These are phyloP conservation scores for Agrotis exclamationis DNA, from an alignment of 2,888 invertebrate species.

Conservation along the genomic window DNA sequence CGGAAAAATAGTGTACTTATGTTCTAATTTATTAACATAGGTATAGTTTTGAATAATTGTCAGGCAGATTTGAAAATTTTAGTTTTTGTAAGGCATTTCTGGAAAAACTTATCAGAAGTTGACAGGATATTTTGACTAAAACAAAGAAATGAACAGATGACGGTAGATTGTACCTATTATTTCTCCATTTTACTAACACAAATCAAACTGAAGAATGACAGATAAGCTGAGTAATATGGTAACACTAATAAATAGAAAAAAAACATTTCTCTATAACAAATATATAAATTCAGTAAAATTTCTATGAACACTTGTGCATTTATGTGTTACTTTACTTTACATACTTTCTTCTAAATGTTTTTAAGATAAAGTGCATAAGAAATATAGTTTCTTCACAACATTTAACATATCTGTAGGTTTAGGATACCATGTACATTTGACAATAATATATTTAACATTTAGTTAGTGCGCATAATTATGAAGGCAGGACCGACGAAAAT, in stretches of 20 bases:
- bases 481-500: slow-evolving; percentile 65
- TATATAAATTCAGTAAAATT: neutral
- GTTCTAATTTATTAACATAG: slow-evolving; percentile 13
- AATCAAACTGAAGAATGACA: slow-evolving; percentile 1
- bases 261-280: neutral
- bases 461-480: slow-evolving; percentile 17
- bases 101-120: too few species aligned
- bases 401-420: slow-evolving; percentile 10
- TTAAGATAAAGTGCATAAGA: slow-evolving; percentile 16
- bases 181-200: neutral
- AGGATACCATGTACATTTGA: slow-evolving; percentile 14
- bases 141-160: too few species aligned
- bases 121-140: too few species aligned
- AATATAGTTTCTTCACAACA: slow-evolving; percentile 42
- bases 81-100: neutral
- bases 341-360: neutral
- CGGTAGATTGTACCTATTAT: too few species aligned
- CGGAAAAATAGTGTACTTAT: slow-evolving; percentile 14
- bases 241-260: neutral
- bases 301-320: neutral
- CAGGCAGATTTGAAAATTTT: slow-evolving; percentile 11
- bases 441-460: slow-evolving; percentile 8
- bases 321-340: neutral
- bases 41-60: slow-evolving; percentile 4
- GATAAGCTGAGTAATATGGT: neutral